These are phyloP conservation scores for Empis livida DNA, from an alignment of 2,888 invertebrate species.

Conservation along the genomic window DNA sequence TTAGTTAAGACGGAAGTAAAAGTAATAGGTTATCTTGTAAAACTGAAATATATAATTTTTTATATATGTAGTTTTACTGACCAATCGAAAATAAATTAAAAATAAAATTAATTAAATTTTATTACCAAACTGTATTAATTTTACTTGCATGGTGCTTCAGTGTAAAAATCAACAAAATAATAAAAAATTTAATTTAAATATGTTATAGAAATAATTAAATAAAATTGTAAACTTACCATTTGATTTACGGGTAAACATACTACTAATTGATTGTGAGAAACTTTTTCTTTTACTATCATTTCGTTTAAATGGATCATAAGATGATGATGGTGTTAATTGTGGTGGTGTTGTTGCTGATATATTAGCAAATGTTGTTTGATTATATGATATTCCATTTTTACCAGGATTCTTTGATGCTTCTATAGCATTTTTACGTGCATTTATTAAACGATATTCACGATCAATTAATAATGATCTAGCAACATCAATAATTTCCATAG, in stretches of 20 bases:
- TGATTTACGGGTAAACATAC: slow-evolving; percentile 57
- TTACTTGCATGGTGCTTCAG: too few species aligned
- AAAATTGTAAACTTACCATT: slow-evolving; percentile 9
- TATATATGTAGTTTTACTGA: too few species aligned
- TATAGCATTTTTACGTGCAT: slow-evolving; percentile 49
- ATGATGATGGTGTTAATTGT: slow-evolving; percentile 31
- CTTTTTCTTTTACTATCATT: slow-evolving; percentile 62
- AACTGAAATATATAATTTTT: too few species aligned
- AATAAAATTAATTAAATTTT: too few species aligned
- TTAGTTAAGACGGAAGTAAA: too few species aligned
- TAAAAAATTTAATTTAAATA: too few species aligned
- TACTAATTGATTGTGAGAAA: slow-evolving; percentile 59
- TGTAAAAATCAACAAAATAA: too few species aligned
- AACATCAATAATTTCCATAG: slow-evolving; percentile 53
- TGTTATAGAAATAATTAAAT: neutral
- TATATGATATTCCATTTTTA: slow-evolving; percentile 17
- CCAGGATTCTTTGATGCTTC: slow-evolving; percentile 29
- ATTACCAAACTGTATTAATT: too few species aligned
- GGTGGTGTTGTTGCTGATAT: slow-evolving; percentile 30
- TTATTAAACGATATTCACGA: slow-evolving; percentile 62
- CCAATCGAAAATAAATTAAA: too few species aligned
- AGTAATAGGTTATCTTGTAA: too few species aligned
- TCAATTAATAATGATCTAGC: slow-evolving; percentile 68
- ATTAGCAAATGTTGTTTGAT: slow-evolving; percentile 26
- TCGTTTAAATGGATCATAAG: slow-evolving; percentile 44